These are phyloP conservation scores for Phortica magna DNA, from an alignment of 2,888 invertebrate genomes.

Conservation along the genomic window DNA sequence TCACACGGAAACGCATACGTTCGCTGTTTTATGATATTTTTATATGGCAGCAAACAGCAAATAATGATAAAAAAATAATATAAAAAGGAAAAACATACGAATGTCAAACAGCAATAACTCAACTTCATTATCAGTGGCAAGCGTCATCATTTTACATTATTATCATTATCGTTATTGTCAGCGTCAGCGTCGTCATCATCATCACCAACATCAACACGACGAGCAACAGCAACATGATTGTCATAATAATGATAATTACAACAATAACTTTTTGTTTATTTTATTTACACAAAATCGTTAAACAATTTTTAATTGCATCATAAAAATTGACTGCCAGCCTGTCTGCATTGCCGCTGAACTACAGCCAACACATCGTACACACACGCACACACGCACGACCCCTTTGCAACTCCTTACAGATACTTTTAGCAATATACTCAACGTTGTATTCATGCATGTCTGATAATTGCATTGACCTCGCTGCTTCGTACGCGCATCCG, in stretches of 20 bases:
- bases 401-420: neutral
- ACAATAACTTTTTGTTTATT: slow-evolving; percentile 46
- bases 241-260: slow-evolving; percentile 12
- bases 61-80: neutral
- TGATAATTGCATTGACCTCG: slow-evolving; percentile 30
- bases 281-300: slow-evolving; percentile 67
- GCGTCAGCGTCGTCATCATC: neutral
- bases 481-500: neutral
- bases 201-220: neutral
- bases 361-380: neutral
- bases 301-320: slow-evolving; percentile 68
- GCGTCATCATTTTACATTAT: neutral
- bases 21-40: slow-evolving; percentile 21
- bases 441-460: neutral
- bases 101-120: slow-evolving; percentile 28
- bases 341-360: neutral
- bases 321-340: slow-evolving; percentile 54
- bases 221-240: neutral
- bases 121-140: slow-evolving; percentile 12
- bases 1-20: neutral
- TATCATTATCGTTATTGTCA: slow-evolving; percentile 17
- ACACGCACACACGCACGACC: neutral
- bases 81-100: neutral
- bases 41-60: neutral
- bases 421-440: neutral